These are phyloP conservation scores for Coracopsis vasa DNA, from an alignment of 2,113 vertebrate species.

Conservation along the genomic window DNA sequence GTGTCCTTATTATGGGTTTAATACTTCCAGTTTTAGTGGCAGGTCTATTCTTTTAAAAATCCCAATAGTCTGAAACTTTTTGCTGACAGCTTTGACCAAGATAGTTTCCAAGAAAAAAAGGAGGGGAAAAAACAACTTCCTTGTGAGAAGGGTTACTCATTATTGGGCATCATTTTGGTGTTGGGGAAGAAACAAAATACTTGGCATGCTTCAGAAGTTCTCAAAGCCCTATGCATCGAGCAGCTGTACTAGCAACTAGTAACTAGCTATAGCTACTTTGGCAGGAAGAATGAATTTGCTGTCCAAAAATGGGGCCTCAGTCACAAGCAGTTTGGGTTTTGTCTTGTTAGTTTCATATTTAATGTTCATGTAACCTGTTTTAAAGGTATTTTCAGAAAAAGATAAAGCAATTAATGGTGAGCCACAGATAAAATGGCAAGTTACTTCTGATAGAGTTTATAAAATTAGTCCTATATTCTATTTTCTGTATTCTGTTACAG, in stretches of 20 bases:
- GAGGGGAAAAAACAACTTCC: neutral
- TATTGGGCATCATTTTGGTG: neutral
- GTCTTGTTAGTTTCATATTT: neutral
- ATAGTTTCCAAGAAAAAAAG: neutral
- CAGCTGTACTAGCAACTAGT: neutral
- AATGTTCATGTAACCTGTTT: rapidly evolving
- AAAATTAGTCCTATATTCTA: neutral
- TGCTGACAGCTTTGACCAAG: neutral
- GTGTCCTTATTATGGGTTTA: neutral
- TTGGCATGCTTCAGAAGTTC: neutral
- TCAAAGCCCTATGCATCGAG: neutral
- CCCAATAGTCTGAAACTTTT: neutral
- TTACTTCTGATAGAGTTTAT: neutral
- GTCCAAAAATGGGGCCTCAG: neutral
- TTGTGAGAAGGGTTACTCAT: neutral
- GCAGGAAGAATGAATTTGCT: neutral
- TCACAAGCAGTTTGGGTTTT: neutral
- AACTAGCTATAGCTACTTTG: neutral
- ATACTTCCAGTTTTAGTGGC: neutral
- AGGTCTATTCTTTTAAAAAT: neutral
- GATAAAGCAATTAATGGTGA: neutral
- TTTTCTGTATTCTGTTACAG: neutral
- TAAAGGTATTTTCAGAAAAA: neutral
- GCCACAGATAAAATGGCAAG: neutral
- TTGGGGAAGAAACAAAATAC: neutral